Percentiles rank a stretch among this genome's conserved stretches.
phyloP scores from a whole-genome alignment of 2,888 invertebrate species.

The Eupithecia exiguata region DNA sequence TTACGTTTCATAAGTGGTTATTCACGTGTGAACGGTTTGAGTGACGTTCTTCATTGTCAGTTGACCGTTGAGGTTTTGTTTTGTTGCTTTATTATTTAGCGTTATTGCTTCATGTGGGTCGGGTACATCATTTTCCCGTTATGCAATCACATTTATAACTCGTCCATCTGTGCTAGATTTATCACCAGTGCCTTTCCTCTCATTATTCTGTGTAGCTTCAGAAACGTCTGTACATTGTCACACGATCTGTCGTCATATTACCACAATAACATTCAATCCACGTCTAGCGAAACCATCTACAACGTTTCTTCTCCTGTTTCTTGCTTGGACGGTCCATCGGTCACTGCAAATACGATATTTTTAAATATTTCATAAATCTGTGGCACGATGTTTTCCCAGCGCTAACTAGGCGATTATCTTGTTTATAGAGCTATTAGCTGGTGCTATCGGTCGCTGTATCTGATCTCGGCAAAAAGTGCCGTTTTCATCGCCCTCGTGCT shows the following conservation, averaged over 20 bases:
- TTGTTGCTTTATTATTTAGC: slow-evolving; percentile 49
- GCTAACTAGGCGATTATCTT: slow-evolving; percentile 76
- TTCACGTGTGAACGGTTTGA: slow-evolving; percentile 71
- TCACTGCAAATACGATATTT: slow-evolving; percentile 48
- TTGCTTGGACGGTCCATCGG: slow-evolving; percentile 32
- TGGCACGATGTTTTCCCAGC: slow-evolving; percentile 62
- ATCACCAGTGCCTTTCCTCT: background rate
- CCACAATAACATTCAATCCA: slow-evolving; percentile 30
- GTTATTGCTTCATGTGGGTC: slow-evolving; percentile 40
- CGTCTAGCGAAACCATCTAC: slow-evolving; percentile 20
- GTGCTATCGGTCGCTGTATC: slow-evolving; percentile 73
- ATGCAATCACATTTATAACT: slow-evolving; percentile 32
- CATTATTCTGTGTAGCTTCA: slow-evolving; percentile 1
- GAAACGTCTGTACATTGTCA: background rate
- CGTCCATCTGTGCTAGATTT: slow-evolving; percentile 12
- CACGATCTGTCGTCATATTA: slow-evolving; percentile 13
- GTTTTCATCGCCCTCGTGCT: slow-evolving; percentile 67
- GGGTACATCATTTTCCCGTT: slow-evolving; percentile 36
- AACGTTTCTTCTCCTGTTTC: slow-evolving; percentile 21
- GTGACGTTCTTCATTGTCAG: slow-evolving; percentile 70
- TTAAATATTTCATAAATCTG: slow-evolving; percentile 55
- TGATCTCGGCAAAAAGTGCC: slow-evolving; percentile 75
- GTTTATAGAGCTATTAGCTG: slow-evolving; percentile 81
- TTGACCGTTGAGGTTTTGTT: slow-evolving; percentile 56
- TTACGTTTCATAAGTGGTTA: slow-evolving; percentile 66